Base-by-base conservation (phyloP, 2,888 invertebrate genomes). In the Eupithecia insigniata region DNA sequence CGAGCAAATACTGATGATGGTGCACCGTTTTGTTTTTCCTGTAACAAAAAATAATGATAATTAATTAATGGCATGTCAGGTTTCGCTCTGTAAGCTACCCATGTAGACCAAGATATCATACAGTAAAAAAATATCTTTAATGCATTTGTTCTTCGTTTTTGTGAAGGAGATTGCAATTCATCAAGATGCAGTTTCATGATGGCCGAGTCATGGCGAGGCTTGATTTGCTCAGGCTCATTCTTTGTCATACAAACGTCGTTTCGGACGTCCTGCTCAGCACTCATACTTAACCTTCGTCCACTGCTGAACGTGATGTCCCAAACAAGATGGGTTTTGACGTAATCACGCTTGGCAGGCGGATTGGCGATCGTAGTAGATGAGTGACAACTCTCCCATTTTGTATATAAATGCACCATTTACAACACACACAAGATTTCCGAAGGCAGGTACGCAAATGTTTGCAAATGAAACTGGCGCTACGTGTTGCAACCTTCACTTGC, bases 401-500 rank as follows among this genome's bases (percentile, higher is more conserved):
- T 5, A 55, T 51, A 10, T 22, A 51, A 51, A 2, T 51, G 22
- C 46, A 51, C 46, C 46, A 22, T 51, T 51, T 51, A 51, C n/a
- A 51, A 51, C n/a, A 51, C 18, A 8, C 46, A 51, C 22, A 51
- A 51, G 46, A 51, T 51, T 51, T 51, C n/a, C 10, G 46, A 51
- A 51, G 22, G 46, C 46, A 18, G 39, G 39, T 18, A 39, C 39
- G 18, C 43, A 22, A 51, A 51, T 51, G 8, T 60, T 70, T 62
- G 32, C 30, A 64, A 71, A 67, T 68, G 36, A 55, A 32, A 71
- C 55, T 66, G 64, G 39, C 39, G 62, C 30, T 66, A 74, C 69
- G 74, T 71, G 67, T 69, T 60, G 65, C 68, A 68, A 51, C 61
- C 46, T 62, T 43, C 64, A 73, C 62, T 72, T 58, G 58, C 43